phyloP scores from a whole-genome alignment of 2,113 vertebrate genomes.

The Lipophrys pholis region DNA sequence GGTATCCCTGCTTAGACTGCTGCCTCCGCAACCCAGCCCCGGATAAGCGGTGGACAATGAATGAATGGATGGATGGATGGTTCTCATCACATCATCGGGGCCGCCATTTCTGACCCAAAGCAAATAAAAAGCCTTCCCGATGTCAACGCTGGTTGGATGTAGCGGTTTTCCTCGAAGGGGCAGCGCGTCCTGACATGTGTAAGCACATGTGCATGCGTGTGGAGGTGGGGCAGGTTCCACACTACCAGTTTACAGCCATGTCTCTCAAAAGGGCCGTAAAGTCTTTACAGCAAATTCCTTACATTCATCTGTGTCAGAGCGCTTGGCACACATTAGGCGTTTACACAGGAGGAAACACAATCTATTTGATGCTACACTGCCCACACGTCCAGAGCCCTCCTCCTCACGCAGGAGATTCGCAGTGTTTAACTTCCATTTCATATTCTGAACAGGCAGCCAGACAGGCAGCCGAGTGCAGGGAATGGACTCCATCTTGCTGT shows the following conservation, averaged over 20 bases:
- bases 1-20: no score
- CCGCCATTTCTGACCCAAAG: slow-evolving; percentile 77
- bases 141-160: slow-evolving; percentile 72
- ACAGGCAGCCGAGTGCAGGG: slow-evolving; percentile 62
- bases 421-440: slow-evolving; percentile 84
- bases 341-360: slow-evolving; percentile 86
- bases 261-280: slow-evolving; percentile 83
- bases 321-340: slow-evolving; percentile 80
- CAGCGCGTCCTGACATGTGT: slow-evolving; percentile 65
- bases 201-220: slow-evolving; percentile 53
- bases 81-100: slow-evolving; percentile 73
- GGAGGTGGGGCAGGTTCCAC: slow-evolving; percentile 67
- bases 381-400: slow-evolving; percentile 79
- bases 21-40: no score
- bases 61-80: no score
- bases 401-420: slow-evolving; percentile 76
- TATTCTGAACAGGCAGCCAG: slow-evolving; percentile 80
- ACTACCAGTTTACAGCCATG: slow-evolving; percentile 67
- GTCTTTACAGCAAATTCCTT: slow-evolving; percentile 84
- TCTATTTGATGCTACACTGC: slow-evolving; percentile 87
- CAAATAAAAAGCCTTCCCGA: slow-evolving; percentile 78
- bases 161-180: slow-evolving; percentile 63
- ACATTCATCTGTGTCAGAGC: slow-evolving; percentile 86
- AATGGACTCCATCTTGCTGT: slow-evolving; percentile 77
- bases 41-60: no score